Conservation (phyloP, 1,140 invertebrate genomes). For the Neodiprion virginianus region DNA sequence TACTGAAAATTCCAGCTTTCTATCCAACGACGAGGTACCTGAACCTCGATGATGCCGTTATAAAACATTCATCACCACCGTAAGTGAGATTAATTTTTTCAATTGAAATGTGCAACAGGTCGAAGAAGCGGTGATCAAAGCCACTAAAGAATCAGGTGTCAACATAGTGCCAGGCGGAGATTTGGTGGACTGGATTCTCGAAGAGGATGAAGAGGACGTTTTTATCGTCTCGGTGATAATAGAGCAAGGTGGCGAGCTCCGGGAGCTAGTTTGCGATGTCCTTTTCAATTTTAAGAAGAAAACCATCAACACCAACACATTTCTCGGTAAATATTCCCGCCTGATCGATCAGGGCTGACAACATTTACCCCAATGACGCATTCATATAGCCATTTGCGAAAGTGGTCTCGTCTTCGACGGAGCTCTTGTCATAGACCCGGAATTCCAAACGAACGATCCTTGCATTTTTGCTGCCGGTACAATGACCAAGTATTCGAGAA, state of each 20-base stretch:
- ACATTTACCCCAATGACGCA: background rate
- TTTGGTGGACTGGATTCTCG: constrained; percentile 35
- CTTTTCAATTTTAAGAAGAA: constrained; percentile 40
- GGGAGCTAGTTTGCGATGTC: constrained; percentile 33
- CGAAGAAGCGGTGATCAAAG: constrained; percentile 31
- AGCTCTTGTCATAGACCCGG: constrained; percentile 70
- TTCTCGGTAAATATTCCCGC: constrained; percentile 53
- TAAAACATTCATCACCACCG: constrained; percentile 27
- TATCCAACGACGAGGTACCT: constrained; percentile 55
- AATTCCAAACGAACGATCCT: constrained; percentile 75
- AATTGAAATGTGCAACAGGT: constrained; percentile 29
- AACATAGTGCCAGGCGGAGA: constrained; percentile 34
- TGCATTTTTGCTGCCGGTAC: constrained; percentile 74
- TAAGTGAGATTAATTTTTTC: background rate
- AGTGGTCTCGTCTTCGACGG: constrained; percentile 76
- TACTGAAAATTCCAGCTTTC: constrained; percentile 43
- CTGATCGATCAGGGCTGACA: background rate
- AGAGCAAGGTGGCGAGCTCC: constrained; percentile 15
- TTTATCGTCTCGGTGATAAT: constrained; percentile 33
- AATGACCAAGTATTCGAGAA: constrained; percentile 68
- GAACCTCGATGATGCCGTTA: constrained; percentile 44
- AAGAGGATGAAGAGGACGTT: constrained; percentile 6
- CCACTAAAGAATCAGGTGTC: constrained; percentile 31
- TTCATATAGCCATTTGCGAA: constrained; percentile 68
- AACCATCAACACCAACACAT: constrained; percentile 47